Conservation (phyloP, 37 sponge, comb jelly and placozoan species). For the Cliona cf. orientalis region DNA sequence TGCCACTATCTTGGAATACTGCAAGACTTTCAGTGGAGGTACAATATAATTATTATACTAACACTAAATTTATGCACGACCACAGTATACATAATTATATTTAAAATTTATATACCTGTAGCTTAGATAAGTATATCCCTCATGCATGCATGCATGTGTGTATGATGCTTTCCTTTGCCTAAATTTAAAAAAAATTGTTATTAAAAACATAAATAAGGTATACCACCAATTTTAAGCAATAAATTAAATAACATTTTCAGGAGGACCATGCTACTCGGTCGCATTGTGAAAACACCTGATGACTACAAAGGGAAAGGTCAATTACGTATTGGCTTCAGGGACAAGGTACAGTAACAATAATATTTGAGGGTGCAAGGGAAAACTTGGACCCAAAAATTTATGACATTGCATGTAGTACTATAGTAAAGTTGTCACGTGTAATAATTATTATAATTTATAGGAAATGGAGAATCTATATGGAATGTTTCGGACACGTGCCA, state of each 20-base stretch:
- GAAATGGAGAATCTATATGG: conserved; percentile 13
- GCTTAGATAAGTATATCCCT: neutral
- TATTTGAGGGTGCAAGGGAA: no score
- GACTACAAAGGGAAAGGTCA: neutral
- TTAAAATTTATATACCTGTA: no score
- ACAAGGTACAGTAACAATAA: neutral
- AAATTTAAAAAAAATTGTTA: neutral
- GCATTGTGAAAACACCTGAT: neutral
- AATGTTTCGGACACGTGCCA: conserved; percentile 26
- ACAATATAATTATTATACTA: neutral
- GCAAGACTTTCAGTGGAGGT: conserved; percentile 58
- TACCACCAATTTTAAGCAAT: no score
- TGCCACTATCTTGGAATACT: conserved; percentile 49
- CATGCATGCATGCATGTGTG: no score
- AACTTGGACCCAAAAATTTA: no score
- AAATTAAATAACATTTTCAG: no score
- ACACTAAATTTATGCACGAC: no score
- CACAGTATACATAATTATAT: no score
- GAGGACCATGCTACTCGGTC: neutral
- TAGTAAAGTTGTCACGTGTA: no score
- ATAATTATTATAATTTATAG: no score
- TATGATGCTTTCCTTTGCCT: neutral
- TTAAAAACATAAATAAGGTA: no score
- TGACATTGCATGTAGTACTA: no score
- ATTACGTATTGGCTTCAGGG: neutral